These are phyloP conservation scores for Amblyjoppa proteus DNA, from an alignment of 2,888 invertebrate species.

Conservation along the genomic window DNA sequence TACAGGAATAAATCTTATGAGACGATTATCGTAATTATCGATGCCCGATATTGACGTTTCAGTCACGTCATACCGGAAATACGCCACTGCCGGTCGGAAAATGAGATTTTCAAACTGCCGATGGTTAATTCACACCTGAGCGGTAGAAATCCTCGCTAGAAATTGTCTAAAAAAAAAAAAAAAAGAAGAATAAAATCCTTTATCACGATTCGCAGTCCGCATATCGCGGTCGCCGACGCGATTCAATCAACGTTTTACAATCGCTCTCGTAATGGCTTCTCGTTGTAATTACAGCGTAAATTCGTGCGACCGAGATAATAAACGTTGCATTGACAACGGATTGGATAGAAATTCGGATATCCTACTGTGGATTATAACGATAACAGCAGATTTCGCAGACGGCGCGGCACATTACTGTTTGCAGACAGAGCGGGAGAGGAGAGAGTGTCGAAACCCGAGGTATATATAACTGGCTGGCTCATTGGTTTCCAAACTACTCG, in stretches of 20 bases:
- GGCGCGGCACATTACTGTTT: conserved; percentile 2
- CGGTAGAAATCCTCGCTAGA: not conserved
- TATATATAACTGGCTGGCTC: conserved; percentile 13
- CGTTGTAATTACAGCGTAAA: not conserved
- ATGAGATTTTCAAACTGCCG: not conserved
- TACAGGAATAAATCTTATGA: not conserved
- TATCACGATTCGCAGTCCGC: not conserved
- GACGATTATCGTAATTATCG: not conserved
- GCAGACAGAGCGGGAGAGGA: not conserved
- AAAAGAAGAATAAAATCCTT: not conserved
- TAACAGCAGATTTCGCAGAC: conserved; percentile 5
- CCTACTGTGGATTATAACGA: conserved; percentile 11
- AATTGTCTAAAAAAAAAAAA: not conserved
- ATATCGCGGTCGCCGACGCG: not conserved
- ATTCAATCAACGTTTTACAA: conserved; percentile 4
- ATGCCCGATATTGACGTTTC: not conserved
- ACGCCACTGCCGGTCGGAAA: not conserved
- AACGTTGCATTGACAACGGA: conserved; percentile 7
- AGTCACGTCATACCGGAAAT: not conserved
- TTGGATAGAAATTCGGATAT: conserved; percentile 11
- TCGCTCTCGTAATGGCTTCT: not conserved
- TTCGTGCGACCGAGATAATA: not conserved
- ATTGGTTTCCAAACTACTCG: conserved; percentile 42
- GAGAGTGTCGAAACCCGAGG: not conserved
- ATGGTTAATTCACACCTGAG: not conserved